These are phyloP conservation scores for Drosophila barbarae DNA, from an alignment of 2,888 invertebrate species.

Conservation along the genomic window DNA sequence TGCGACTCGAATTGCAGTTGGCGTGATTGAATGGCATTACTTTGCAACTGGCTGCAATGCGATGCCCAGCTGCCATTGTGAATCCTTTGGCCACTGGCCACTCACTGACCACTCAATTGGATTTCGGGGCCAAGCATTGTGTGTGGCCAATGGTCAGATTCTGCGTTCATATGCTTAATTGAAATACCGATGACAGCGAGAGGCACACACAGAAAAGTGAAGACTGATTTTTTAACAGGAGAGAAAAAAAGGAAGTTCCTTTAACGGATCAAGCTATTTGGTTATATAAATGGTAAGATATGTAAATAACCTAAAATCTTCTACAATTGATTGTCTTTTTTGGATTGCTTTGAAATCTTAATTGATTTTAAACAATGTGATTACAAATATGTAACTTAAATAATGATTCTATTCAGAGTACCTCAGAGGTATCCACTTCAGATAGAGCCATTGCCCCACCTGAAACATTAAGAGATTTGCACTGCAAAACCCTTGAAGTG, in stretches of 20 bases:
- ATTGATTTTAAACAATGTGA: background rate
- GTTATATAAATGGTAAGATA: background rate
- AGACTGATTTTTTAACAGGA: background rate
- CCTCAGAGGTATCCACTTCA: background rate
- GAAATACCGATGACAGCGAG: slow-evolving; percentile 26
- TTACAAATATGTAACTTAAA: background rate
- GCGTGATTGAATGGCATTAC: slow-evolving; percentile 45
- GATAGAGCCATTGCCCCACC: background rate
- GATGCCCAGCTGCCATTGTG: slow-evolving; percentile 13
- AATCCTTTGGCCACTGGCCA: slow-evolving; percentile 23
- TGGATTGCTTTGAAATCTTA: background rate
- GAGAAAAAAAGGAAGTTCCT: background rate
- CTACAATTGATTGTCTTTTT: background rate
- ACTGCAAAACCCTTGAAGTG: slow-evolving; percentile 3
- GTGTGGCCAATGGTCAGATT: slow-evolving; percentile 22
- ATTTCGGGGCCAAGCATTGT: slow-evolving; percentile 23
- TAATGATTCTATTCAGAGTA: background rate
- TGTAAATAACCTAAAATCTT: background rate
- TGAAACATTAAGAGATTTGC: slow-evolving; percentile 10
- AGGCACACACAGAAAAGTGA: background rate
- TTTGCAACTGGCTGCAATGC: slow-evolving; percentile 22
- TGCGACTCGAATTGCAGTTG: slow-evolving; percentile 17
- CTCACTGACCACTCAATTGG: slow-evolving; percentile 35
- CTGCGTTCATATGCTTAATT: slow-evolving; percentile 54
- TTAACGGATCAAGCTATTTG: background rate